Evolutionary conservation across 2,797 vertebrate species (phyloP), one percentile per base, ranked within the genome.

Genomic region (Allobates femoralis): DNA sequence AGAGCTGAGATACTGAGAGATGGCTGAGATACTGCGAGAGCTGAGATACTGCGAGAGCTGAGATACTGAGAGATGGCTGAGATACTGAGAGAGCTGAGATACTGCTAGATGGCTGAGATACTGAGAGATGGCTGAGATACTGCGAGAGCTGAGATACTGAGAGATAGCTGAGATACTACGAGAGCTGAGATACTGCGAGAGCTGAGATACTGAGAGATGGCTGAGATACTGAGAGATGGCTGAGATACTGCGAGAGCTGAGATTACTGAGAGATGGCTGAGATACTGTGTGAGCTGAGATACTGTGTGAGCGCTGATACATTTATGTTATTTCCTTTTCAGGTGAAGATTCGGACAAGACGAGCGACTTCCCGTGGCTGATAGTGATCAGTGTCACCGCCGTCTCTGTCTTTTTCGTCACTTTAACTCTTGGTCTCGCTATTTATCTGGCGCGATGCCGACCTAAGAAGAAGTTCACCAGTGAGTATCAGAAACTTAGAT

Each of bases 391-490:
- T 11, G 23, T 37, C 11, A 23, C 80, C 41, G 85, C 50, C 2
- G 30, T 50, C 21, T 34, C 73, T 10, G 81, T 56, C 50, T 15
- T 50, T 18, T 0, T 79, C 3, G 5, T 83, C 32, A 50, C 60
- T n/a, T 5, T 83, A 2, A 26, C 77, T 28, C 51, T 87, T 3
- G 41, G 41, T 3, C 58, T 87, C 53, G 71, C 62, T 15, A 28
- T 87, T 0, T 87, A 78, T n/a, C 73, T 87, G 80, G 69, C 26
- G 12, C 80, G n/a, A 53, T 83, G 80, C 26, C 80, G 85, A 26
- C 55, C 73, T 53, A 87, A 87, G 69, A 83, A 46, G 51, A 87
- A 87, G 14, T 87, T 87, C 46, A 87, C 85, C 32, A 87, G 85
- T 87, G 73, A 87, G 85, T 87, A 55, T 18, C 21, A 53, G 0